Evolutionary conservation across 2,888 invertebrate genomes (phyloP).

Genomic region (Phrixothrix hirtus): DNA sequence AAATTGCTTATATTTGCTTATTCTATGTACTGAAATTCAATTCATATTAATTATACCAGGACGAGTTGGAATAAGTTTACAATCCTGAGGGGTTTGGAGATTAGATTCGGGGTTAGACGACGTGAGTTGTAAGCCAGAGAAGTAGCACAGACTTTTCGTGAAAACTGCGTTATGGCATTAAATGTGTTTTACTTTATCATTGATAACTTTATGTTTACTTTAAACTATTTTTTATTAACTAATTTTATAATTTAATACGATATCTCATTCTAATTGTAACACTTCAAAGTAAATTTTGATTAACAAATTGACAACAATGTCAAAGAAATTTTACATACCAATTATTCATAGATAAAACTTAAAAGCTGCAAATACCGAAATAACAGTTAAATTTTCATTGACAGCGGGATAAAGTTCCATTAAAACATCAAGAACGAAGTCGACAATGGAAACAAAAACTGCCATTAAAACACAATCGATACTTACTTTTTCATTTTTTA

Average conservation of each 20-base stretch:
- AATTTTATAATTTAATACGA: not conserved
- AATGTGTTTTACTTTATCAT: not conserved
- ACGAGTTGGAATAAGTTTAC: constrained; percentile 38
- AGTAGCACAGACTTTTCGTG: constrained; percentile 4
- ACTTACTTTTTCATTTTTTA: constrained; percentile 2
- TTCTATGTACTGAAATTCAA: constrained; percentile 38
- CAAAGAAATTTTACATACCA: not conserved
- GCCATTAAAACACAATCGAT: constrained; percentile 9
- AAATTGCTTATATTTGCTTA: constrained; percentile 21
- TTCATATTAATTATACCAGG: constrained; percentile 41
- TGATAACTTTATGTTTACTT: not conserved
- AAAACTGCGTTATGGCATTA: not conserved
- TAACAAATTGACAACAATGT: not conserved
- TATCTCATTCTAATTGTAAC: no score
- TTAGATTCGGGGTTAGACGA: constrained; percentile 35
- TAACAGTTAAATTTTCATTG: no score
- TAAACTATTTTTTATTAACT: not conserved
- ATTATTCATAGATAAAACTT: not conserved
- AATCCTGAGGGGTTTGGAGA: constrained; percentile 40
- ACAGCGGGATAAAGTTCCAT: no score
- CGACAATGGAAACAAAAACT: not conserved
- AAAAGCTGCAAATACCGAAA: no score
- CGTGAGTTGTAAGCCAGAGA: constrained; percentile 21
- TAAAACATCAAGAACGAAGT: not conserved
- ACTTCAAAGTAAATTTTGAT: no score